These are phyloP conservation scores for Eutolmus rufibarbis DNA, from an alignment of 2,888 invertebrate genomes.

Conservation along the genomic window DNA sequence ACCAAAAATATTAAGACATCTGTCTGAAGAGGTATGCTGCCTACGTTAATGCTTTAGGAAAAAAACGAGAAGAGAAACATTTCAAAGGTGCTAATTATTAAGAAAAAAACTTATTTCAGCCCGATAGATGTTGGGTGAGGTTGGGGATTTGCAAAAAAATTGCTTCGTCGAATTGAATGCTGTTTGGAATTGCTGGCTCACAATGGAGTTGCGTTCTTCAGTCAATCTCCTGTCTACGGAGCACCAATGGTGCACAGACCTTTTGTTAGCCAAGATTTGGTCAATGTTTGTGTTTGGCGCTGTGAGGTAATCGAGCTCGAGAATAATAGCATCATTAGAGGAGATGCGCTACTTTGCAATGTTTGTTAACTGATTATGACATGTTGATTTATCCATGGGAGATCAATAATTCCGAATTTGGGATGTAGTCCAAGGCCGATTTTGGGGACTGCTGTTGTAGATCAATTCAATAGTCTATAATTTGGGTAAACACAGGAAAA, in stretches of 20 bases:
- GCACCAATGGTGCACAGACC: not conserved
- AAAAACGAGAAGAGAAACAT: not conserved
- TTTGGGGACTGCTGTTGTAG: not conserved
- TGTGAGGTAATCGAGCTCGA: not conserved
- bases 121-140: not conserved
- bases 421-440: constrained; percentile 14
- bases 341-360: constrained; percentile 37
- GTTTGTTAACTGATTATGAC: constrained; percentile 24
- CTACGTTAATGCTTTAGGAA: not conserved
- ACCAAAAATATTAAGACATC: not conserved
- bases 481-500: not conserved
- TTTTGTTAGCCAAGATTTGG: constrained; percentile 36
- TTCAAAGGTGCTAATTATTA: constrained; percentile 33
- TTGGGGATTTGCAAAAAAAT: constrained; percentile 13
- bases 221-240: not conserved
- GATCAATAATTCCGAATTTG: not conserved
- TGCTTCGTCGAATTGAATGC: constrained; percentile 10
- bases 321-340: constrained; percentile 27
- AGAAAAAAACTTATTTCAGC: constrained; percentile 14
- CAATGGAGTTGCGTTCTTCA: constrained; percentile 9
- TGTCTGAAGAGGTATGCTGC: not conserved
- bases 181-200: not conserved
- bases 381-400: constrained; percentile 3
- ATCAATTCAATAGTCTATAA: not conserved
- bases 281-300: constrained; percentile 15